These are phyloP conservation scores for Ephydatia muelleri DNA, from an alignment of 37 sponge, comb jelly and placozoan genomes.

Conservation along the genomic window DNA sequence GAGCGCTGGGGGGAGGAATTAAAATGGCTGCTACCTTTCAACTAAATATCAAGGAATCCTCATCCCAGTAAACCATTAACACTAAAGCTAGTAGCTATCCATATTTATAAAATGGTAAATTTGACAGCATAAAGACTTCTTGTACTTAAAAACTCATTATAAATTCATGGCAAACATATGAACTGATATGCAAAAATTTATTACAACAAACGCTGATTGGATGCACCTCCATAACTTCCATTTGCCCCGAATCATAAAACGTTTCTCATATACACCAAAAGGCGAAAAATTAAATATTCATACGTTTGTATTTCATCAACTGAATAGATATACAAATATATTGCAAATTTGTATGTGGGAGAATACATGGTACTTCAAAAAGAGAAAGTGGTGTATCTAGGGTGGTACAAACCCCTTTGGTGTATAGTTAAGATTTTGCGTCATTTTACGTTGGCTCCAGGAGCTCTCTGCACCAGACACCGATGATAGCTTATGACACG, in stretches of 20 bases:
- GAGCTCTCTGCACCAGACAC: not conserved
- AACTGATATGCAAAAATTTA: too few relatives aligned
- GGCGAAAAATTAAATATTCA: too few relatives aligned
- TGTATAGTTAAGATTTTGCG: not conserved
- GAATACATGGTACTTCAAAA: slow-evolving; percentile 1
- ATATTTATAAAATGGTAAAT: not conserved
- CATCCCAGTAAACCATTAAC: not conserved
- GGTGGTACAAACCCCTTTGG: not conserved
- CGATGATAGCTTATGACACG: not conserved
- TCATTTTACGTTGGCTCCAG: slow-evolving; percentile 1
- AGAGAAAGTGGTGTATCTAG: not conserved
- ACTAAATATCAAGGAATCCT: slow-evolving; percentile 1
- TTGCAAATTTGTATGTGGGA: not conserved
- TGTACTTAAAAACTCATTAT: slow-evolving; percentile 1
- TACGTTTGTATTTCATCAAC: not conserved
- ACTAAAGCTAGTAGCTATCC: not conserved
- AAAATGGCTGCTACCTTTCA: slow-evolving; percentile 1
- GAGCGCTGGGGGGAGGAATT: not conserved
- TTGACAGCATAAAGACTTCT: not conserved
- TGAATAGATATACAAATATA: not conserved
- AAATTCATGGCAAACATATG: slow-evolving; percentile 1
- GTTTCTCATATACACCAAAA: too few relatives aligned
- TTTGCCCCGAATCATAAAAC: not conserved
- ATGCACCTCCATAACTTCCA: not conserved
- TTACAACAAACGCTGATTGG: not conserved